Evolutionary conservation across 2,888 invertebrate genomes (phyloP).

Genomic region (Acrobasis repandana): DNA sequence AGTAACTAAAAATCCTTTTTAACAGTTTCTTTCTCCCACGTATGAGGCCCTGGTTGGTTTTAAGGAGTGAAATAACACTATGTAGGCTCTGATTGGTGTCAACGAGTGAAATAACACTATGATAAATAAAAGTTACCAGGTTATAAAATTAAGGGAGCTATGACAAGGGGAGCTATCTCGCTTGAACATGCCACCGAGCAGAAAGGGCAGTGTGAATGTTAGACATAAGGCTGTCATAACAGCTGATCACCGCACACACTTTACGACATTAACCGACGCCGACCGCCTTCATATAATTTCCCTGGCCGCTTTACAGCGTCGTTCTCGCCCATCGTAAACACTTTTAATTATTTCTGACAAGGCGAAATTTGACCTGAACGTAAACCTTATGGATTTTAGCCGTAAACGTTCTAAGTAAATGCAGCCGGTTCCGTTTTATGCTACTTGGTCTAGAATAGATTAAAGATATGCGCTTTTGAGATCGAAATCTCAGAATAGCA

Average conservation of each 20-base stretch:
- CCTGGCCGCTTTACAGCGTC: conserved; percentile 69
- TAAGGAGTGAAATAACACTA: too few species aligned
- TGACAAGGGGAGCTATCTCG: too few species aligned
- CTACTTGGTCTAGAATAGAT: conserved; percentile 46
- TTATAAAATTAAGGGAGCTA: too few species aligned
- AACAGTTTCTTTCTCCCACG: too few species aligned
- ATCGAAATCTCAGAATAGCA: conserved; percentile 28
- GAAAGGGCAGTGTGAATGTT: neutral
- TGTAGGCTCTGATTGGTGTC: too few species aligned
- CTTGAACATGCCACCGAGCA: too few species aligned
- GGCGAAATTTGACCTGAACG: conserved; percentile 59
- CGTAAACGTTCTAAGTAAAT: conserved; percentile 45
- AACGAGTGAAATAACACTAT: too few species aligned
- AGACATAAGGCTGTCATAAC: conserved; percentile 3
- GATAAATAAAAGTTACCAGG: too few species aligned
- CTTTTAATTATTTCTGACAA: conserved; percentile 73
- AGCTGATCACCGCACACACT: conserved; percentile 45
- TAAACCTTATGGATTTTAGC: conserved; percentile 60
- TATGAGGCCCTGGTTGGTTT: too few species aligned
- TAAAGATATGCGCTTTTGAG: conserved; percentile 34
- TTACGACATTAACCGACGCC: conserved; percentile 59
- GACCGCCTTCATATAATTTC: conserved; percentile 61
- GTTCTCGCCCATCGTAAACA: conserved; percentile 71
- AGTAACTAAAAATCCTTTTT: too few species aligned
- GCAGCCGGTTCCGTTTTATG: conserved; percentile 44